Percentiles rank a stretch among this genome's conserved stretches.
Conservation (phyloP, 2,888 invertebrate genomes). For the Tupiocoris notatus region DNA sequence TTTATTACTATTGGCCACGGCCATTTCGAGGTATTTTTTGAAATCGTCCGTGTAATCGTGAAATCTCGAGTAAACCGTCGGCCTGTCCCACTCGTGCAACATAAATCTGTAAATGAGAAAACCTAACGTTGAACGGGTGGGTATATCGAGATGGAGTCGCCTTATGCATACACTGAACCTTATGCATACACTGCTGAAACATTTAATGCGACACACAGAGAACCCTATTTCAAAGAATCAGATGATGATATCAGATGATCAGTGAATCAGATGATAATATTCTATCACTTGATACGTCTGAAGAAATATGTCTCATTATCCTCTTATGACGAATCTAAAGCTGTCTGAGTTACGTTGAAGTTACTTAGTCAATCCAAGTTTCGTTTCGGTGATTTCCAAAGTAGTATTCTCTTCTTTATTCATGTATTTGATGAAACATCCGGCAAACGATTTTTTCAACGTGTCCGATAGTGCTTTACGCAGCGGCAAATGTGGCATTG, state of each 20-base stretch:
- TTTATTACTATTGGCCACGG: conserved; percentile 11
- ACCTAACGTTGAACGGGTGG: too few species aligned
- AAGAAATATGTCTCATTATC: too few species aligned
- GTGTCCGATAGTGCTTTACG: not conserved
- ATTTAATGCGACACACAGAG: too few species aligned
- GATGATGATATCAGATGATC: too few species aligned
- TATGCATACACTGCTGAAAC: too few species aligned
- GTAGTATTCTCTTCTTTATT: conserved; percentile 19
- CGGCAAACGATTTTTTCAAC: conserved; percentile 15
- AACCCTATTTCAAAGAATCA: too few species aligned
- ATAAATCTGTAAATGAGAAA: conserved; percentile 30
- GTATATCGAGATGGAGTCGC: too few species aligned
- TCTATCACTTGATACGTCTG: too few species aligned
- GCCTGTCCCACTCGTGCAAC: conserved; percentile 9
- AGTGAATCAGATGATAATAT: too few species aligned
- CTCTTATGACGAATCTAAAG: too few species aligned
- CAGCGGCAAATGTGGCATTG: not conserved
- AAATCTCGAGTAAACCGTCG: not conserved
- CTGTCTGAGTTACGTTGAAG: too few species aligned
- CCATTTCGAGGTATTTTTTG: not conserved
- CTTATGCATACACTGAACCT: too few species aligned
- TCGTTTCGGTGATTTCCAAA: conserved; percentile 13
- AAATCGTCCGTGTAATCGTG: conserved; percentile 35
- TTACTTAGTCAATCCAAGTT: conserved; percentile 18
- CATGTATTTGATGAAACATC: conserved; percentile 33